phyloP scores from a whole-genome alignment of 2,797 vertebrate species.

The Ataeniobius toweri region DNA sequence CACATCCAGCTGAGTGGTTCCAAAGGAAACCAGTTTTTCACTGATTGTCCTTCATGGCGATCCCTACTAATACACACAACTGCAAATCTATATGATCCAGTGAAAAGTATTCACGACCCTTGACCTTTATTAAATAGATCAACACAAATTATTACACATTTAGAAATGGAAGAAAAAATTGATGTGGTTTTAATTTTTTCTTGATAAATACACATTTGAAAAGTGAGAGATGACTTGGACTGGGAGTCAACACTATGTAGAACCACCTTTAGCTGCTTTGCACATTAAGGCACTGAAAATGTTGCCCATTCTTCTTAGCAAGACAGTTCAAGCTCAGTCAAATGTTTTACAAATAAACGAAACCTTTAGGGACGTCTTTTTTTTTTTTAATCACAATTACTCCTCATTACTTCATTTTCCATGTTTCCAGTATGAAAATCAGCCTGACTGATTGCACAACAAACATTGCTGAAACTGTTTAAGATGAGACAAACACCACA shows the following conservation, averaged over 20 bases:
- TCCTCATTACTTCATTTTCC: not conserved
- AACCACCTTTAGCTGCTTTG: not conserved
- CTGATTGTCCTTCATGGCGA: not conserved
- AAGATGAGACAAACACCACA: not conserved
- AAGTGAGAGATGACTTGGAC: no score
- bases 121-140: not conserved
- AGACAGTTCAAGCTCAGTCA: not conserved
- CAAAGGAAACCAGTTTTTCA: slow-evolving; percentile 4
- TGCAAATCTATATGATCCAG: not conserved
- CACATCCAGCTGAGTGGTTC: not conserved
- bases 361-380: no score
- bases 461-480: not conserved
- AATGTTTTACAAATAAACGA: no score
- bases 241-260: not conserved
- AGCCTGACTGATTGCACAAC: not conserved
- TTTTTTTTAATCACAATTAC: not conserved
- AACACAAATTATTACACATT: no score
- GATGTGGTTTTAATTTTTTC: no score
- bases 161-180: no score
- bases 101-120: not conserved
- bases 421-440: not conserved
- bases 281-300: not conserved
- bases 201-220: no score
- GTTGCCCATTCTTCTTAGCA: not conserved
- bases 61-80: not conserved